Evolutionary conservation across 2,113 vertebrate genomes (phyloP).

Genomic region (Chamaetylas fuelleborni): DNA sequence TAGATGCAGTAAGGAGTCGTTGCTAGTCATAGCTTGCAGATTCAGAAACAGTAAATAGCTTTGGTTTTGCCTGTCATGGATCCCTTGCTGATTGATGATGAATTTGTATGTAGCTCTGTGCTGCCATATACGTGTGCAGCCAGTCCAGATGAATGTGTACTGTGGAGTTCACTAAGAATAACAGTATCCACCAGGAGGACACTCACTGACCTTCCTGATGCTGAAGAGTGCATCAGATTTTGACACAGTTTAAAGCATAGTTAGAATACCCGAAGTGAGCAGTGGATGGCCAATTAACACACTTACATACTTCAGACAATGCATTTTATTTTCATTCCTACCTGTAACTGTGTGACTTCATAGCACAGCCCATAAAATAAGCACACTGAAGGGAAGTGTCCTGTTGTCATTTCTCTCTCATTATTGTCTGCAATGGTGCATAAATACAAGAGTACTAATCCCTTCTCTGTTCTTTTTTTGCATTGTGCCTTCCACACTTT

Average conservation of each 20-base stretch:
- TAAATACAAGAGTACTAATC: background rate
- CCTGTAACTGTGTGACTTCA: background rate
- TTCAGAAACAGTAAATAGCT: background rate
- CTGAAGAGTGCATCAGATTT: background rate
- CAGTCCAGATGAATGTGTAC: background rate
- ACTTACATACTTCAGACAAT: background rate
- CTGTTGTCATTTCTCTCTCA: background rate
- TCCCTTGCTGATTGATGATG: background rate
- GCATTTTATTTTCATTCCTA: background rate
- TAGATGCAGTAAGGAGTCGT: background rate
- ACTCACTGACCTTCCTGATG: background rate
- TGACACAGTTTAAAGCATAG: background rate
- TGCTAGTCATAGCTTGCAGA: background rate
- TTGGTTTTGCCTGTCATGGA: background rate
- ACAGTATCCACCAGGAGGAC: background rate
- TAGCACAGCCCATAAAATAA: background rate
- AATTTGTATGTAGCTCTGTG: background rate
- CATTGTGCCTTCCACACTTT: background rate
- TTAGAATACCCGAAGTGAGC: background rate
- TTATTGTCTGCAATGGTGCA: background rate
- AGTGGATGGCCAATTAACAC: background rate
- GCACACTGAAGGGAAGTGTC: background rate
- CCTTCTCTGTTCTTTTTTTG: background rate
- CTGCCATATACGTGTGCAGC: fast-evolving
- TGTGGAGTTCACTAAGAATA: background rate